Evolutionary conservation across 2,888 invertebrate genomes (phyloP).

Genomic region (Capitulum mitella): DNA sequence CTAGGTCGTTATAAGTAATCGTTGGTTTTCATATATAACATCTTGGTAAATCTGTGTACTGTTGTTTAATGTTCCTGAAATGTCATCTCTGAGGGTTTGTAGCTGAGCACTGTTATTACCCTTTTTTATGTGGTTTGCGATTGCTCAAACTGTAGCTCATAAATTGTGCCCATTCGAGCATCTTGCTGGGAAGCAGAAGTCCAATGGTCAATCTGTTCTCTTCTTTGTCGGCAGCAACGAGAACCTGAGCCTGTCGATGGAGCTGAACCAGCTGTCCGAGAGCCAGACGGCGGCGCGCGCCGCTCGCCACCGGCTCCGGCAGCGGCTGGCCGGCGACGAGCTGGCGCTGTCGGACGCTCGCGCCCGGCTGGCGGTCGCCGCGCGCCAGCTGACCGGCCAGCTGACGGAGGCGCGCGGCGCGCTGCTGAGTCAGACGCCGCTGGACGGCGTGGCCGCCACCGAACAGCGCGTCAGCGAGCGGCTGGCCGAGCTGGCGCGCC

Average conservation of each 20-base stretch:
- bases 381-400: conserved; percentile 27
- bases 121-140: too few species aligned
- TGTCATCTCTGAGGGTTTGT: too few species aligned
- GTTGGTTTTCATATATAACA: too few species aligned
- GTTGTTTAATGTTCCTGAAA: too few species aligned
- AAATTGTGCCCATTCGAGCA: too few species aligned
- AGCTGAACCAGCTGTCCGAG: conserved; percentile 1
- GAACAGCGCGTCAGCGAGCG: neutral
- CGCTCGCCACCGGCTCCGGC: neutral
- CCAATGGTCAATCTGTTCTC: too few species aligned
- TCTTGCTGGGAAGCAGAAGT: too few species aligned
- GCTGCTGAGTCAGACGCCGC: neutral
- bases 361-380: conserved; percentile 1
- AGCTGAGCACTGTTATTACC: too few species aligned
- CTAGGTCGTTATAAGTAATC: too few species aligned
- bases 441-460: conserved; percentile 10
- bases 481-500: neutral
- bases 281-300: neutral
- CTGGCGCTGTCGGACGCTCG: neutral
- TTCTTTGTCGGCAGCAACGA: neutral
- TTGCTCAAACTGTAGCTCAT: too few species aligned
- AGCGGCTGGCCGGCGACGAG: neutral
- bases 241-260: conserved; percentile 3
- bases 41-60: too few species aligned
- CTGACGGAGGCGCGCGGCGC: neutral